phyloP scores from a whole-genome alignment of 2,888 invertebrate species.

The Eudasyphora cyanicolor region DNA sequence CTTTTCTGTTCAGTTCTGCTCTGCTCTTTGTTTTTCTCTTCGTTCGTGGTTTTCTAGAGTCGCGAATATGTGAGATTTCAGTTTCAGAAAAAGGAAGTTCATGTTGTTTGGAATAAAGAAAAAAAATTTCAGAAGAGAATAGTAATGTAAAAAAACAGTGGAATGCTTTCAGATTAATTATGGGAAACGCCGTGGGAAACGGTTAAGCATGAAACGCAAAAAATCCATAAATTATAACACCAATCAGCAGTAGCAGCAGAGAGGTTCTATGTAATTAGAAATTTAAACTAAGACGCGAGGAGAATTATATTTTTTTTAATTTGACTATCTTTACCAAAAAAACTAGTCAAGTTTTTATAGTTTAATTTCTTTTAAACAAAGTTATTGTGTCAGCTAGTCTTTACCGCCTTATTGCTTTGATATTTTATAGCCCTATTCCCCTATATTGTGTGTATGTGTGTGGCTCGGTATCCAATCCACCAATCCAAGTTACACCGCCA shows the following conservation, averaged over 20 bases:
- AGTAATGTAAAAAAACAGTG: background rate
- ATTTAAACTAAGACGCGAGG: background rate
- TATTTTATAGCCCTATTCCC: conserved; percentile 1
- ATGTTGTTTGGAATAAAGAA: conserved; percentile 46
- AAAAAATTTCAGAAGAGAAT: background rate
- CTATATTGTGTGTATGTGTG: background rate
- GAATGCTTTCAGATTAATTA: conserved; percentile 56
- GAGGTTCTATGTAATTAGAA: background rate
- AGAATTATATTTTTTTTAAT: no score
- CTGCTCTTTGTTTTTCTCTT: background rate
- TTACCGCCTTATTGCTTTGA: background rate
- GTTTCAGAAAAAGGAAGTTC: conserved; percentile 57
- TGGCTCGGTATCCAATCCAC: background rate
- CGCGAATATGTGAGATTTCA: background rate
- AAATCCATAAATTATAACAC: conserved; percentile 5
- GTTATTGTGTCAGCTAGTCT: background rate
- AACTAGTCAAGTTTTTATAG: background rate
- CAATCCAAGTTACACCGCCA: conserved; percentile 20
- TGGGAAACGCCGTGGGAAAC: conserved; percentile 61
- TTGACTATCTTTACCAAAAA: background rate
- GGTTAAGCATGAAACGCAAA: background rate
- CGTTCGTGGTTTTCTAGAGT: background rate
- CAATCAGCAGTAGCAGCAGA: background rate
- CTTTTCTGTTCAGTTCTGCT: background rate
- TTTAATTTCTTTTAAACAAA: background rate